Evolutionary conservation across 2,113 vertebrate genomes (phyloP), one percentile per base, ranked within the genome.

Genomic region (Callithrix jacchus): DNA sequence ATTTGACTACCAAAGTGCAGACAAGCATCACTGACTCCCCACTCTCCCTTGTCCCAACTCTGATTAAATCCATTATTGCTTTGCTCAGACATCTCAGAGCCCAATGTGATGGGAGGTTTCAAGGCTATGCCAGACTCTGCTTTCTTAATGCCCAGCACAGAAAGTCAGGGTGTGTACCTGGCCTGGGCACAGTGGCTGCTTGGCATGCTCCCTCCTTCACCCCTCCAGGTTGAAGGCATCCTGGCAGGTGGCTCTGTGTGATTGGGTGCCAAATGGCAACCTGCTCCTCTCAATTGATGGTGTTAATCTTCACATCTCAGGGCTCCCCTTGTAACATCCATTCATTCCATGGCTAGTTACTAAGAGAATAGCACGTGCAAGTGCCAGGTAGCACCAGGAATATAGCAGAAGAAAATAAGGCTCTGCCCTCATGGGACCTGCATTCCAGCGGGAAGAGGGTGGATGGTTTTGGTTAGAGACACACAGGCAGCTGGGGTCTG

Each of bases 121-220:
- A 42, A 91, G 54, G 17, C 8, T 42, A 37, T 12, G 32, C 9
- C 21, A 61, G 93, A 73, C 18, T n/a, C 56, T 64, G 12, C 13
- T 17, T 42, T 56, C 40, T 49, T 23, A 37, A 27, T 23, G 32
- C 35, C 37, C n/a, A 32, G 32, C 2, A 21, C 58, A 42, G 86
- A 56, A 1, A 40, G 40, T 8, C 20, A 1, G 3, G 1, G 25
- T 9, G 56, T 12, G 5, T 0, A 8, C 21, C 25, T 37, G 81
- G 27, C 45, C 16, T 40, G 20, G 42, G 27, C 37, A 18, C 40
- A 35, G 47, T 30, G 56, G 89, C 61, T 13, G 5, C 49, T 81
- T 32, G 12, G 11, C 37, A 47, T 4, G 13, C 2, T 35, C 61
- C 25, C 77, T 45, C 35, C 17, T 81, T 37, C 40, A 12, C 4